Evolutionary conservation across 2,888 invertebrate species (phyloP).

Genomic region (Sesia bembeciformis): DNA sequence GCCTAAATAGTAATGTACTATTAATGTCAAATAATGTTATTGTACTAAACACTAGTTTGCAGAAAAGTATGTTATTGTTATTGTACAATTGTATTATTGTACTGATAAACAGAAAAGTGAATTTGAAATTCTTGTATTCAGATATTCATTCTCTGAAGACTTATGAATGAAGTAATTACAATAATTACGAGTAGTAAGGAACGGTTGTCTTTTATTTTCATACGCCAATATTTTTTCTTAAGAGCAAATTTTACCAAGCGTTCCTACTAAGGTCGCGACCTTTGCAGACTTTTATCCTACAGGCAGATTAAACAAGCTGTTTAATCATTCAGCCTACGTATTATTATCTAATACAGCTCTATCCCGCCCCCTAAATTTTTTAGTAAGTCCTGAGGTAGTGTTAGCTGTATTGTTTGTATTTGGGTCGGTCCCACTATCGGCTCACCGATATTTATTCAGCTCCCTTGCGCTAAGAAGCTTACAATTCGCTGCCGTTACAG

Average conservation of each 20-base stretch:
- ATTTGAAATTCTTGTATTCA: no score
- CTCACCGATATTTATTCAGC: constrained; percentile 55
- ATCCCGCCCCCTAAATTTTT: constrained; percentile 2
- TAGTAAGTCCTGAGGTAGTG: background rate
- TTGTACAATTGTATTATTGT: no score
- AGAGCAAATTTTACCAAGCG: background rate
- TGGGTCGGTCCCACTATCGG: constrained; percentile 28
- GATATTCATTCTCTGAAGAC: no score
- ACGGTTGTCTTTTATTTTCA: no score
- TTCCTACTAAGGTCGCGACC: background rate
- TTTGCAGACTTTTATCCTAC: background rate
- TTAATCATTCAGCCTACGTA: constrained; percentile 2
- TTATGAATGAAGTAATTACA: no score
- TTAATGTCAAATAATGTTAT: no score
- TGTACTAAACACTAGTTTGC: no score
- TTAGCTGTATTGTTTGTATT: constrained; percentile 23
- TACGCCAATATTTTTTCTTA: no score
- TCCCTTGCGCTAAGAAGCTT: constrained; percentile 58
- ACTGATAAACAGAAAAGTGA: no score
- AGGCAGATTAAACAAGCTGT: background rate
- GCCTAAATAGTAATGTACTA: no score
- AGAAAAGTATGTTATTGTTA: no score
- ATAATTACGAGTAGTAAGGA: no score
- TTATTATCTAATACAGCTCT: background rate
- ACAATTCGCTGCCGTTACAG: constrained; percentile 53